Evolutionary conservation across 2,888 invertebrate species (phyloP).

Genomic region (Lingula anatina): DNA sequence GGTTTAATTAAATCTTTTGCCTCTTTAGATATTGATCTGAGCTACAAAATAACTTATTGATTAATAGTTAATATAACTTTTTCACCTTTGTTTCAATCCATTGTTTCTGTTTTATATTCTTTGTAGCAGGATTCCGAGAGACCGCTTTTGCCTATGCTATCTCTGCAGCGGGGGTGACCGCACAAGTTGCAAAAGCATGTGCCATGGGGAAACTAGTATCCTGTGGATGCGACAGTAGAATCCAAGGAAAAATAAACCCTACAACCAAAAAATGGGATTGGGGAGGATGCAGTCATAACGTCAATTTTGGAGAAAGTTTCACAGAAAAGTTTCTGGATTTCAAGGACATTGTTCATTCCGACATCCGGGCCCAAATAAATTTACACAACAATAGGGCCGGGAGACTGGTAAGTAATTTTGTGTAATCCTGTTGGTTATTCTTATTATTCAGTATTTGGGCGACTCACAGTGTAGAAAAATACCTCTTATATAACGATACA

Average conservation of each 20-base stretch:
- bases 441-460: neutral
- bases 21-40: too few relatives aligned
- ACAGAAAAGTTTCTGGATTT: constrained; percentile 83
- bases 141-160: constrained; percentile 96
- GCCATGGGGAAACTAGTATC: constrained; percentile 84
- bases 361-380: constrained; percentile 43
- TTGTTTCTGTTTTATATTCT: too few relatives aligned
- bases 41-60: too few relatives aligned
- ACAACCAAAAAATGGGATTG: constrained; percentile 58
- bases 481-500: neutral
- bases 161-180: constrained; percentile 90
- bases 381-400: constrained; percentile 50
- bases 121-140: constrained; percentile 93
- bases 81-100: too few relatives aligned
- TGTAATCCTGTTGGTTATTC: neutral
- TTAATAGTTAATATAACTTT: too few relatives aligned
- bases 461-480: neutral
- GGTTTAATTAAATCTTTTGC: too few relatives aligned
- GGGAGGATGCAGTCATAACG: constrained; percentile 84
- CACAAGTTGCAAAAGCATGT: constrained; percentile 89
- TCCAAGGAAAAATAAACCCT: constrained; percentile 68
- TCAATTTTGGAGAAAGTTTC: constrained; percentile 73
- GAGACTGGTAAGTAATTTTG: constrained; percentile 35
- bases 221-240: constrained; percentile 59
- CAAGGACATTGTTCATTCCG: constrained; percentile 67